A percentile compares a stretch with the other conserved stretches of the same genome.
phyloP scores from a whole-genome alignment of 2,888 invertebrate species.

The Cryptus armator region DNA sequence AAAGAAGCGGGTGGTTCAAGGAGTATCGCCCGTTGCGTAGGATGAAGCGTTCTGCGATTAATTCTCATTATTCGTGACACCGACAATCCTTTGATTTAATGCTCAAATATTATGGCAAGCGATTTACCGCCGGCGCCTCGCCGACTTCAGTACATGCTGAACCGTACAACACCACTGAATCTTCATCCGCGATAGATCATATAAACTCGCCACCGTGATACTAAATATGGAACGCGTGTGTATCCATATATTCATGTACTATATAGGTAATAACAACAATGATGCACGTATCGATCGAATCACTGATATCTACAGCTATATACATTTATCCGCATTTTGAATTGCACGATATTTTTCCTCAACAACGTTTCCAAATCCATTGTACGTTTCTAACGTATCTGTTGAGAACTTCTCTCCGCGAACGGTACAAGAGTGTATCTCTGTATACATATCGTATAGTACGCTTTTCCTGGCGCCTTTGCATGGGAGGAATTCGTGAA shows the following conservation, averaged over 20 bases:
- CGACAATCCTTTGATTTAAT: not conserved
- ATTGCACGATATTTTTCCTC: not conserved
- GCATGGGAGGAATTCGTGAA: conserved; percentile 68
- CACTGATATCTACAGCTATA: not conserved
- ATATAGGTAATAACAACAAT: not conserved
- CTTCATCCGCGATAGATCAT: conserved; percentile 38
- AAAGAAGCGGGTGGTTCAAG: not conserved
- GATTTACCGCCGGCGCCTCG: not conserved
- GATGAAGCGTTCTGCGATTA: not conserved
- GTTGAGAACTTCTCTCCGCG: not conserved
- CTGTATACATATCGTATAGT: conserved; percentile 15
- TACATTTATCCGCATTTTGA: not conserved
- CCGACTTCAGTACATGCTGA: not conserved
- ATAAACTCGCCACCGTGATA: conserved; percentile 26
- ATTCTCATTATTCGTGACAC: not conserved
- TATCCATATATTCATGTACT: conserved; percentile 32
- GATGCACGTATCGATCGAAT: not conserved
- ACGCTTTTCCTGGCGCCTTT: conserved; percentile 31
- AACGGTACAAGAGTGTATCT: not conserved
- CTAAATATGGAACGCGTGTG: conserved; percentile 20
- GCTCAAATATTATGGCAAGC: not conserved
- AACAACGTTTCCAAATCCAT: not conserved
- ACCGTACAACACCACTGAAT: conserved; percentile 17
- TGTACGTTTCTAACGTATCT: not conserved
- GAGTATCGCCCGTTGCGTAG: not conserved